Base-by-base conservation (phyloP, 2,113 vertebrate genomes). In the Odobenus rosmarus region DNA sequence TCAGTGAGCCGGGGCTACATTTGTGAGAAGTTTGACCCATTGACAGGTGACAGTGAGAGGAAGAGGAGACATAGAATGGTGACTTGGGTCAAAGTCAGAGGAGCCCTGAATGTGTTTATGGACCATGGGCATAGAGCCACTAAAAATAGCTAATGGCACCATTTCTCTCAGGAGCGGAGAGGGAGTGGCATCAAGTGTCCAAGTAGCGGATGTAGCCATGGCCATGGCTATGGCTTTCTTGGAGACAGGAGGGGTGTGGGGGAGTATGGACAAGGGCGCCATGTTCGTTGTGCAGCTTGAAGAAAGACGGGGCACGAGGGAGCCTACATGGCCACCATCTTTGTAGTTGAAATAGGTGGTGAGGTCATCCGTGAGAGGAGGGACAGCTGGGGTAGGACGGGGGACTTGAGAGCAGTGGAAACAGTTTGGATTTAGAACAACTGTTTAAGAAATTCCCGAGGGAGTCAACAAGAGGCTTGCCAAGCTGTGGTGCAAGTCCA, bases 341-440 rank as follows among this genome's bases (percentile, higher is more conserved):
- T 87, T 77, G 55, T 57, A 46, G 88, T 74, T 74, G 88, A 95
- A 96, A 77, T 86, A 82, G 71, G 81, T 55, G 93, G 84, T 96
- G 97, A 98, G 97, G 92, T 97, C 97, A 98, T 96, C 72, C 74
- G 18, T 80, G 93, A 95, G 96, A 93, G 92, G 74, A 82, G 46
- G 49, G 74, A 97, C 98, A 98, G 97, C 95, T 98, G 98, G 93
- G 83, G 21, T 96, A 96, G 67, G 79, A 93, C 72, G 57, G 51
- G 95, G 86, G 88, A 39, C 93, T 94, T 90, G 88, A 72, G 88
- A 97, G 79, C 96, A 93, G 90, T 95, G 96, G 86, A 86, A 98
- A 97, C 59, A 88, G 82, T 96, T 98, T 98, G 93, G 95, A 98
- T 97, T 97, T 96, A 91, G 96, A 97, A 95, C 97, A 97, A 97